Evolutionary conservation across 2,113 vertebrate species (phyloP), one percentile per base, ranked within the genome.

Genomic region (Camelus dromedarius): DNA sequence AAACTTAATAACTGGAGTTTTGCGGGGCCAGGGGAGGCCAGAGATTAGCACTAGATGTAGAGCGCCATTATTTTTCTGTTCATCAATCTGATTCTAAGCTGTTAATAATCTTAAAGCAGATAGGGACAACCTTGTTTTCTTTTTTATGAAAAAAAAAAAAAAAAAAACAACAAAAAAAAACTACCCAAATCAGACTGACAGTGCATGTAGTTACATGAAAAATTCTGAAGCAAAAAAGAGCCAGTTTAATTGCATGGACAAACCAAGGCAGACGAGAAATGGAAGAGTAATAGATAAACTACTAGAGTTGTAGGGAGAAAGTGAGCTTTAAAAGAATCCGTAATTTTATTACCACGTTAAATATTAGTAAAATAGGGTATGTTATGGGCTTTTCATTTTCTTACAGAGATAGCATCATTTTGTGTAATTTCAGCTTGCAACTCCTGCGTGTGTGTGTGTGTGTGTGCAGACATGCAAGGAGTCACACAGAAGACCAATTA

Each of bases 231-330:
- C 20, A 38, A 54, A 84, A 80, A 28, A 24, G 50, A 87, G 26
- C 48, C 48, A 26, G 42, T 88, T 75, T 91, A 76, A 76, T 75
- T 46, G 80, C 76, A 32, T 62, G 12, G 75, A 73, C 5, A 64
- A 79, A 84, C 11, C 32, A 75, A 83, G 52, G 50, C 83, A 84
- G 60, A 77, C 52, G 60, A 82, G 66, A 76, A 72, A 82, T 42
- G 69, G 66, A 83, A 90, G 58, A 28, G 32, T 46, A 92, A 24
- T 73, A 38, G 9, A 70, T 18, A 64, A 46, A n/a, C 42, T 83
- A 91, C 18, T 69, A 46, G 72, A 89, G 12, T 79, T 94, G 66
- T 67, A 24, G 73, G 70, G 73, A 83, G 84, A 96, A 93, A 91
- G 58, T 52, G 35, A 60, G 67, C 58, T 95, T 93, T 73, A 67